phyloP scores from a whole-genome alignment of 2,113 vertebrate species.

The Amblyornis subalaris region DNA sequence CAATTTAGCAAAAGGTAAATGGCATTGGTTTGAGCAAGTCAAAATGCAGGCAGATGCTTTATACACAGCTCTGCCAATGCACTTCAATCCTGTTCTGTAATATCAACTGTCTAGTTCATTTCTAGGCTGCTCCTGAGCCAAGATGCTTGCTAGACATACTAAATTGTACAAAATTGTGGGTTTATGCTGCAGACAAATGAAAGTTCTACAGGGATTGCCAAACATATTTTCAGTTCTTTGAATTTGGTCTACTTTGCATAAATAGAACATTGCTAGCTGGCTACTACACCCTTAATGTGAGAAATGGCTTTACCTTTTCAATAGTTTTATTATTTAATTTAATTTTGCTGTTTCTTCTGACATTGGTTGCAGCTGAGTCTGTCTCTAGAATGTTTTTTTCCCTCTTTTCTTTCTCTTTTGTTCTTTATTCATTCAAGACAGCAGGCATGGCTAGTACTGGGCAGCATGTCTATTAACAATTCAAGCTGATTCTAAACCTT shows the following conservation, averaged over 20 bases:
- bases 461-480: background rate
- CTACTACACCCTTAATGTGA: background rate
- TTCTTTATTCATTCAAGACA: background rate
- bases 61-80: background rate
- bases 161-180: background rate
- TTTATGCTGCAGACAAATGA: background rate
- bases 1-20: background rate
- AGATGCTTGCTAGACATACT: background rate
- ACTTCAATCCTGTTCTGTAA: background rate
- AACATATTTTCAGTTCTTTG: background rate
- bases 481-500: background rate
- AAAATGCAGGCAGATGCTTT: background rate
- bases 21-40: background rate
- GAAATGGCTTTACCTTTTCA: background rate
- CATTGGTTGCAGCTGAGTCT: background rate
- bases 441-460: background rate
- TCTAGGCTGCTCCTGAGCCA: background rate
- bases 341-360: background rate
- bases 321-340: background rate
- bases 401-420: background rate
- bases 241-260: background rate
- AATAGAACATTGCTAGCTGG: background rate
- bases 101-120: background rate
- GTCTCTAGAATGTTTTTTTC: background rate
- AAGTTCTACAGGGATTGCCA: background rate